Conservation (phyloP, 2,888 invertebrate species). For the Dicyrtoma fusca region DNA sequence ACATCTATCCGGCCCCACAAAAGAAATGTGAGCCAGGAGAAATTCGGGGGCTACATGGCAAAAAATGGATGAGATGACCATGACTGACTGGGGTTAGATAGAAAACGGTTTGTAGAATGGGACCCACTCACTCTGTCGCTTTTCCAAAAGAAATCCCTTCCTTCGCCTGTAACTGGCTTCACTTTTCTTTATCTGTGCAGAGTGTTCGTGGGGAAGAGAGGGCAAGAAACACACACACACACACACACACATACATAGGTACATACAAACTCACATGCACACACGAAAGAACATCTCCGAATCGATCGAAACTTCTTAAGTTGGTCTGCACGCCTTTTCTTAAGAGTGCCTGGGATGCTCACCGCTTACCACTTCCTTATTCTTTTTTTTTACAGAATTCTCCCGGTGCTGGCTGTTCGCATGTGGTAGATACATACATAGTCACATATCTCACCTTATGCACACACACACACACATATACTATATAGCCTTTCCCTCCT, state of each 20-base stretch:
- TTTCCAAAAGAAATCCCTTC: slow-evolving; percentile 13
- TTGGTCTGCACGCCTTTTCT: slow-evolving; percentile 27
- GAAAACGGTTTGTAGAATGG: slow-evolving; percentile 8
- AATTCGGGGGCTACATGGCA: background rate
- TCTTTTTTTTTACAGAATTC: slow-evolving; percentile 20
- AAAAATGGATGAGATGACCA: slow-evolving; percentile 1
- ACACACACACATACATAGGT: slow-evolving; percentile 3
- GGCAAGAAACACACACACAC: too few species aligned
- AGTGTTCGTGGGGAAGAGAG: too few species aligned
- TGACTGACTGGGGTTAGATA: slow-evolving; percentile 10
- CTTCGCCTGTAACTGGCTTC: background rate
- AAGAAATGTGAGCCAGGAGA: background rate
- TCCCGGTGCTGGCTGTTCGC: background rate
- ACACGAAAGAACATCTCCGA: slow-evolving; percentile 27
- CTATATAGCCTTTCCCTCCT: too few species aligned
- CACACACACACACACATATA: background rate
- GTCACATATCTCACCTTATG: background rate
- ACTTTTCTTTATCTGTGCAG: background rate
- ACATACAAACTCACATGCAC: background rate
- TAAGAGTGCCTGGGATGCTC: slow-evolving; percentile 31
- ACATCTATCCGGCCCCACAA: background rate
- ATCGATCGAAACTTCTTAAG: slow-evolving; percentile 33
- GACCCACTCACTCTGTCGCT: background rate
- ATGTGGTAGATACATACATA: too few species aligned
- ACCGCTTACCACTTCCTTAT: slow-evolving; percentile 36